Percentiles rank a stretch among this genome's conserved stretches.
These are phyloP conservation scores for Crypturellus tataupa DNA, from an alignment of 2,797 vertebrate species.

Conservation along the genomic window DNA sequence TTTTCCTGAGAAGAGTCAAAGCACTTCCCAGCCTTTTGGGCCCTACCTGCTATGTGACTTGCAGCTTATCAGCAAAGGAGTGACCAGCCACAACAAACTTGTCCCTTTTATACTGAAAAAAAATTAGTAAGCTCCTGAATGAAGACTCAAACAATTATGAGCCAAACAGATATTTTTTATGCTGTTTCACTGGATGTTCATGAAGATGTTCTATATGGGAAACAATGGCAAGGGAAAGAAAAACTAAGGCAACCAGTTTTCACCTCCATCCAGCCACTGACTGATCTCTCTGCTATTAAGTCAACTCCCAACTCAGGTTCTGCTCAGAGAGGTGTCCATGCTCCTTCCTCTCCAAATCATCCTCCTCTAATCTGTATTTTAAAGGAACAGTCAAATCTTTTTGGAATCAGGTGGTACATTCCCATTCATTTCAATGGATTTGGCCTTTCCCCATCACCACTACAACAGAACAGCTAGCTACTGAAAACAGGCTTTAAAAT, in stretches of 20 bases:
- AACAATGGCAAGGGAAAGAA: not conserved
- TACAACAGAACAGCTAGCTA: not conserved
- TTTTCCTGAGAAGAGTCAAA: slow-evolving; percentile 7
- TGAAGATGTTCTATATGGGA: not conserved
- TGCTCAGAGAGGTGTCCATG: not conserved
- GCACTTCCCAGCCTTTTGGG: not conserved
- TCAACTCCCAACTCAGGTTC: not conserved
- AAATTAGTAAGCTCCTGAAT: not conserved
- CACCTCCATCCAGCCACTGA: not conserved
- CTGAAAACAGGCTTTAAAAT: not conserved
- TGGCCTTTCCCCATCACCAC: not conserved
- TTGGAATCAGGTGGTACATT: not conserved
- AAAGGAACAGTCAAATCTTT: not conserved
- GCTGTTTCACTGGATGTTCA: not conserved
- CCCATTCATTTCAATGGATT: not conserved
- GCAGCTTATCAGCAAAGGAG: not conserved
- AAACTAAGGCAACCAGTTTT: not conserved
- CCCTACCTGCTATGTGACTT: not conserved
- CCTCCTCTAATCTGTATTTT: not conserved
- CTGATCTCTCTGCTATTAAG: not conserved
- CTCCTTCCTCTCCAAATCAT: not conserved
- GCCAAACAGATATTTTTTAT: not conserved
- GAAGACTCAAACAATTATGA: not conserved
- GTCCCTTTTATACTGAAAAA: not conserved
- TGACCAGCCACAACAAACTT: slow-evolving; percentile 29